Evolutionary conservation across 2,888 invertebrate species (phyloP).

Genomic region (Luffia ferchaultella): DNA sequence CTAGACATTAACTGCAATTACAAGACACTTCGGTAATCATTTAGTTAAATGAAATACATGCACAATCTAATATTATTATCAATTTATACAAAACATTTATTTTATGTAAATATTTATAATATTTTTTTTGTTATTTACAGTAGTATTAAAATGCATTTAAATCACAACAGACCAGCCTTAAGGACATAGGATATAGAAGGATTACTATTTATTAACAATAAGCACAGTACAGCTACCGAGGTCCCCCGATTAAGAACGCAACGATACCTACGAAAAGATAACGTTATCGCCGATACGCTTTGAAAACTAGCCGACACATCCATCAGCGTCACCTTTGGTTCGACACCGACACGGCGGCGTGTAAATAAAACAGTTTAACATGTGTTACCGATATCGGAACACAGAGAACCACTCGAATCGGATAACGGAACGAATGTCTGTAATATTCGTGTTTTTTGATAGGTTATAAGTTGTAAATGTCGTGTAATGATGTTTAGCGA

Average conservation of each 20-base stretch:
- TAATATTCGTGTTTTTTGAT: slow-evolving; percentile 36
- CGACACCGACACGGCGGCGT: slow-evolving; percentile 37
- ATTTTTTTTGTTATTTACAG: no score
- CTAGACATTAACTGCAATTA: no score
- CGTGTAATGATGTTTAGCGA: slow-evolving; percentile 19
- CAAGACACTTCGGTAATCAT: no score
- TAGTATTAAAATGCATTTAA: no score
- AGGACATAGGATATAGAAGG: background rate
- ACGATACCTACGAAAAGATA: slow-evolving; percentile 31
- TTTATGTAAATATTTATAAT: no score
- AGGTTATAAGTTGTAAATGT: slow-evolving; percentile 21
- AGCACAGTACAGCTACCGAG: background rate
- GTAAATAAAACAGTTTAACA: slow-evolving; percentile 53
- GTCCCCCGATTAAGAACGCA: slow-evolving; percentile 15
- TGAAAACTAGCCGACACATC: slow-evolving; percentile 58
- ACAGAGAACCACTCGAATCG: slow-evolving; percentile 48
- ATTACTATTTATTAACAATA: background rate
- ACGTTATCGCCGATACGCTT: slow-evolving; percentile 51
- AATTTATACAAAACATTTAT: no score
- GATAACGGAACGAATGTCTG: slow-evolving; percentile 39
- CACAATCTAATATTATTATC: no score
- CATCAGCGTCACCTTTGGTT: slow-evolving; percentile 54
- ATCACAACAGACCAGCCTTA: slow-evolving; percentile 4
- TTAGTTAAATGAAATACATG: no score
- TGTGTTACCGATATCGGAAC: slow-evolving; percentile 50